Base-by-base conservation (phyloP, 2,113 vertebrate species). In the Haemorhous mexicanus region DNA sequence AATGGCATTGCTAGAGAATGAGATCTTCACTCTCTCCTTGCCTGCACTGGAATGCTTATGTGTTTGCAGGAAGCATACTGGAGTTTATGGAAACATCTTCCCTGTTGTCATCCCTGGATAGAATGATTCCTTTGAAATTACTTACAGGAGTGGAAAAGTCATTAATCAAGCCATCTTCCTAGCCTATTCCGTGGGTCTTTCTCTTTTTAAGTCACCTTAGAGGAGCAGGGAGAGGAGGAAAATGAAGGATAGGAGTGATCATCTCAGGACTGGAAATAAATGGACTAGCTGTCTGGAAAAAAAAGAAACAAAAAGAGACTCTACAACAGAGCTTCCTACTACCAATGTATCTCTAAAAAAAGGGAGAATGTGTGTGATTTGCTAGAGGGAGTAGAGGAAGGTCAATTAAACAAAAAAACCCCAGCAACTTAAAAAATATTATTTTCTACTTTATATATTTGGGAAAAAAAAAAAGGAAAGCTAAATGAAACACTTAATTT, bases 71-170 rank as follows among this genome's bases (percentile, higher is more conserved):
- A 89, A 89, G 30, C 37, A 16, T 28, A 15, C 37, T 46, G 32
- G 63, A 7, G 37, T 94, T 87, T 91, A 63, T 82, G 80, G 93
- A 86, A 87, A 79, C 22, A 83, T 67, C 68, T 83, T 94, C 26
- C 39, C 43, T 79, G 11, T 89, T 95, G 84, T 82, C 58, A 90
- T 59, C 63, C n/a, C 27, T 83, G 81, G 50, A 43, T 13, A 62
- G 58, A 84, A 80, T 72, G 43, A 63, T 73, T 83, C 58, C 33
- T 80, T 87, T 94, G 59, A 91, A 91, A 90, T 85, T 70, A 88
- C 55, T 87, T 93, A 37, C 0, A 78, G 37, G 41, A 90, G 41
- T 91, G 75, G 67, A 94, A 90, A 90, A 95, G 50, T 67, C 58
- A 91, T 93, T 91, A 89, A 74, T 84, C 70, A 95, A 74, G 15